Conservation (phyloP, 1,140 invertebrate species). For the Drosophila pachea region DNA sequence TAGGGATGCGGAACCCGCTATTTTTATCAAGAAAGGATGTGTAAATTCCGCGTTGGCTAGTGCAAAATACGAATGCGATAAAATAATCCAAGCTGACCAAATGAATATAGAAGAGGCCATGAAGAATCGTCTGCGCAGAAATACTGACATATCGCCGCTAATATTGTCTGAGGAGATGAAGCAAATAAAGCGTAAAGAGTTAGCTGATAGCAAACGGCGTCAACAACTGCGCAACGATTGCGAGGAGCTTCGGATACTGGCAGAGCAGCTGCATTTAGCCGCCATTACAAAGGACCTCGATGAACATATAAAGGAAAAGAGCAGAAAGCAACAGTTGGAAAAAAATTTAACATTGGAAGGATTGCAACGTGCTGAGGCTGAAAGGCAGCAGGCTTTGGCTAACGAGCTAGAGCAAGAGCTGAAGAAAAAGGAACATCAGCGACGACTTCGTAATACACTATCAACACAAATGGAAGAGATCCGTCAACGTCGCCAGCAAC, state of each 20-base stretch:
- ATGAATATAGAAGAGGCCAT: neutral
- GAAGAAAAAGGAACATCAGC: conserved; percentile 38
- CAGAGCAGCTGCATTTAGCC: conserved; percentile 56
- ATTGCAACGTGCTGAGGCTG: conserved; percentile 33
- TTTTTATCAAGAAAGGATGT: conserved; percentile 6
- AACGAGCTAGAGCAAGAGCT: conserved; percentile 24
- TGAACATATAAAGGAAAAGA: conserved; percentile 26
- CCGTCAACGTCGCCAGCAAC: conserved; percentile 18
- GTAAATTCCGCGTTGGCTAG: neutral
- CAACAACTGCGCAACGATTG: conserved; percentile 57
- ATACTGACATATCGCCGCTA: conserved; percentile 1
- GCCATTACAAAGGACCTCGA: conserved; percentile 56
- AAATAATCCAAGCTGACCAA: neutral
- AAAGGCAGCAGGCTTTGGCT: conserved; percentile 23
- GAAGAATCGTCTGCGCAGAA: conserved; percentile 23
- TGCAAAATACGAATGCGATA: conserved; percentile 17
- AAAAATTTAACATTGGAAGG: conserved; percentile 11
- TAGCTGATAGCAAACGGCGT: conserved; percentile 47
- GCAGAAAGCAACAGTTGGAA: conserved; percentile 8
- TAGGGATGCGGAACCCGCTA: conserved; percentile 14
- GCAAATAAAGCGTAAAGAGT: conserved; percentile 44
- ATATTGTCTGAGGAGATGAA: conserved; percentile 47
- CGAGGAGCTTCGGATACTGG: conserved; percentile 43
- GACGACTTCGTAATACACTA: conserved; percentile 23
- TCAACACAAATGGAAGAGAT: conserved; percentile 43